Percentiles rank a stretch among this genome's conserved stretches.
These are phyloP conservation scores for Bos taurus DNA, from an alignment of 2,113 vertebrate genomes.

Conservation along the genomic window ARS-UCD2.0 NC_037339.1:2939001-2939500, in stretches of 20 bases:
- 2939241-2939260: constrained; percentile 11
- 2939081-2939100: neutral
- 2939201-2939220: constrained; percentile 31
- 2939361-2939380: neutral
- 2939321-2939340: constrained; percentile 25
- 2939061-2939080: constrained; percentile 59
- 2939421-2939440: neutral
- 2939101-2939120: constrained; percentile 21
- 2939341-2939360: neutral
- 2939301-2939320: constrained; percentile 29
- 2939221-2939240: constrained; percentile 29
- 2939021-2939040: constrained; percentile 14
- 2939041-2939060: constrained; percentile 25
- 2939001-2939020: constrained; percentile 46
- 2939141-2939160: constrained; percentile 61
- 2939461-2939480: neutral
- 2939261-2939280: constrained; percentile 40
- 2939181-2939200: constrained; percentile 62
- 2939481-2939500: neutral
- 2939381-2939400: neutral
- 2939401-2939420: neutral
- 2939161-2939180: constrained; percentile 58
- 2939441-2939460: neutral
- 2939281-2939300: neutral
- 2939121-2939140: constrained; percentile 29